A percentile compares a stretch with the other conserved stretches of the same genome.
phyloP scores from a whole-genome alignment of 2,113 vertebrate species.

The Tinamus guttatus region DNA sequence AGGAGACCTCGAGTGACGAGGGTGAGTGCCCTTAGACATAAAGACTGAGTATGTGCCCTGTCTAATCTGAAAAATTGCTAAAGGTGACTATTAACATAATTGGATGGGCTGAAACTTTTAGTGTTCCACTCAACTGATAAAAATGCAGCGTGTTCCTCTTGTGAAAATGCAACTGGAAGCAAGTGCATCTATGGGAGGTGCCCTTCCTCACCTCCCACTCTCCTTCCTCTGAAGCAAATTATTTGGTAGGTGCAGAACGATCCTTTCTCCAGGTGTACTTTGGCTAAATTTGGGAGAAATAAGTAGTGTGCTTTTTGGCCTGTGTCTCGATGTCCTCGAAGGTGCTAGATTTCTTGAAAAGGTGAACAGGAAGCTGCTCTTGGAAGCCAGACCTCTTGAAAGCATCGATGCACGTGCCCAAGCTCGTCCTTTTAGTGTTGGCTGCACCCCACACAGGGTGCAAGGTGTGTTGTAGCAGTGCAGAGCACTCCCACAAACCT shows the following conservation, averaged over 20 bases:
- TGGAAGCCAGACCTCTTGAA: background rate
- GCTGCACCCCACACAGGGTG: background rate
- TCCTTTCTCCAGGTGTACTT: background rate
- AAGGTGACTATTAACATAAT: background rate
- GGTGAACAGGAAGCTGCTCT: background rate
- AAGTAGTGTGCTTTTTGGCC: background rate
- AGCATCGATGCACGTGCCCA: background rate
- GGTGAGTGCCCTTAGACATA: conserved; percentile 71
- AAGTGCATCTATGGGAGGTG: background rate
- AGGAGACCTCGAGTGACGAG: conserved; percentile 89
- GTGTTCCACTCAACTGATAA: background rate
- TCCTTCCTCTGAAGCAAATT: background rate
- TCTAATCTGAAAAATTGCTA: background rate
- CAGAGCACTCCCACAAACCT: no score
- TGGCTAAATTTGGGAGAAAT: background rate
- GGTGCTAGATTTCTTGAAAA: background rate
- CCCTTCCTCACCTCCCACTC: conserved; percentile 26
- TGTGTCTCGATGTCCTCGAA: background rate
- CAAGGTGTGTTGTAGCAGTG: no score
- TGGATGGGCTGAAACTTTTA: background rate
- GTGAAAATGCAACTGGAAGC: conserved; percentile 14
- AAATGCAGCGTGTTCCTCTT: background rate
- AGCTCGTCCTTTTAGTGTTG: background rate
- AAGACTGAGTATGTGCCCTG: fast-evolving
- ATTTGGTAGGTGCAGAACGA: conserved; percentile 29